Percentiles rank a stretch among this genome's conserved stretches.
These are phyloP conservation scores for Andrena praecox DNA, from an alignment of 2,888 invertebrate species.

Conservation along the genomic window DNA sequence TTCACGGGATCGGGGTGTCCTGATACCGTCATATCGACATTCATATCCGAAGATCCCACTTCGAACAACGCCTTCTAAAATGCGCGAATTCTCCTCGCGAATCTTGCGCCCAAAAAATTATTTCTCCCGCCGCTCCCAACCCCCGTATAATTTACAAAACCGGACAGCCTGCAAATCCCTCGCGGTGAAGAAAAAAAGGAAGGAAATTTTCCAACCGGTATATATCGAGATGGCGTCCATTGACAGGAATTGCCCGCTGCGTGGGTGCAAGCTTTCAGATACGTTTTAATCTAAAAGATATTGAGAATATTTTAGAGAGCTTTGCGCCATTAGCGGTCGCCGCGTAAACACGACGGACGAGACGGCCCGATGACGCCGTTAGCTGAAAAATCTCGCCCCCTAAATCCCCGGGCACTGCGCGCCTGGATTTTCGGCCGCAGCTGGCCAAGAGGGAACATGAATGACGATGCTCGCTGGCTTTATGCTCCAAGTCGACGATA, in stretches of 20 bases:
- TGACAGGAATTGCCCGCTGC: slow-evolving; percentile 20
- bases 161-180: not conserved
- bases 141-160: no score
- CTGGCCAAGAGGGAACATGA: slow-evolving; percentile 29
- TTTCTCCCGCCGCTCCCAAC: no score
- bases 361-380: not conserved
- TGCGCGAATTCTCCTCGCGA: no score
- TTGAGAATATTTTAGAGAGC: slow-evolving; percentile 28
- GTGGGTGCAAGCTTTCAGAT: slow-evolving; percentile 17
- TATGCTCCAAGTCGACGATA: slow-evolving; percentile 40
- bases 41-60: slow-evolving; percentile 42
- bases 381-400: slow-evolving; percentile 17
- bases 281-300: slow-evolving; percentile 33
- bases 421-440: slow-evolving; percentile 9
- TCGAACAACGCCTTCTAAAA: no score
- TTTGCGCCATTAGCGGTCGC: slow-evolving; percentile 10
- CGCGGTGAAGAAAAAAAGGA: not conserved
- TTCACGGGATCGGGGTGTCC: slow-evolving; percentile 62
- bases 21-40: slow-evolving; percentile 58
- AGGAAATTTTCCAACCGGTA: slow-evolving; percentile 7
- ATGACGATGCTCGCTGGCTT: slow-evolving; percentile 47
- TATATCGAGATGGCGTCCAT: slow-evolving; percentile 11
- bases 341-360: slow-evolving; percentile 29
- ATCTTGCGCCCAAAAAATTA: no score
- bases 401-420: not conserved